These are phyloP conservation scores for Hyla sarda DNA, from an alignment of 2,113 vertebrate species.

Conservation along the genomic window DNA sequence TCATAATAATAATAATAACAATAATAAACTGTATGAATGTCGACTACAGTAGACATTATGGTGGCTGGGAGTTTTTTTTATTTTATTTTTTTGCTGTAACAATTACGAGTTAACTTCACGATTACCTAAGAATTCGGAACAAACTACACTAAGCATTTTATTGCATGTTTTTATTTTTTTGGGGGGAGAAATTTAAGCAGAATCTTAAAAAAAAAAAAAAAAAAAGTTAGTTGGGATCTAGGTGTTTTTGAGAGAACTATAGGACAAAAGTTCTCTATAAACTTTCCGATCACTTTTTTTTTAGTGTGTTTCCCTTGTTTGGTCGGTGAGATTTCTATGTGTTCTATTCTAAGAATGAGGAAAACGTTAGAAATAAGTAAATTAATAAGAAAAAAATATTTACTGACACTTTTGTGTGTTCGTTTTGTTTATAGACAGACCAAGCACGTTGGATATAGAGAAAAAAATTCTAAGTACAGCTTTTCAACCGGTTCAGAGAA, in stretches of 20 bases:
- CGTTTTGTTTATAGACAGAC: conserved; percentile 83
- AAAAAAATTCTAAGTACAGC: conserved; percentile 89
- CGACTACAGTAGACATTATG: background rate
- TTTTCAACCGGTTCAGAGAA: conserved; percentile 88
- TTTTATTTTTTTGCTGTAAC: too few relatives aligned
- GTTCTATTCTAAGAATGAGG: background rate
- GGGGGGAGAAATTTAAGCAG: background rate
- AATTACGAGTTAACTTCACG: background rate
- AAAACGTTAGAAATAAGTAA: background rate
- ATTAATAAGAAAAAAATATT: background rate
- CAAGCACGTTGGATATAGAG: conserved; percentile 96
- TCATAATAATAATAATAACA: too few relatives aligned
- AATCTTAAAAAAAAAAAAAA: background rate
- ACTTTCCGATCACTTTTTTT: background rate
- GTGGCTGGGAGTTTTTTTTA: background rate
- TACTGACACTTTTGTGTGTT: conserved; percentile 6
- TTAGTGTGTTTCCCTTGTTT: background rate
- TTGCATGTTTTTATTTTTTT: background rate
- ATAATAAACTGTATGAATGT: too few relatives aligned
- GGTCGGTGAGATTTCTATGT: background rate
- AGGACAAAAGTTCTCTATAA: background rate
- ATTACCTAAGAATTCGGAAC: background rate
- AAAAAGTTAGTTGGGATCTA: background rate
- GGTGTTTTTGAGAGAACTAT: background rate
- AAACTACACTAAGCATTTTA: background rate